Conservation (phyloP, 2,113 vertebrate species). For the Heloderma charlesbogerti region DNA sequence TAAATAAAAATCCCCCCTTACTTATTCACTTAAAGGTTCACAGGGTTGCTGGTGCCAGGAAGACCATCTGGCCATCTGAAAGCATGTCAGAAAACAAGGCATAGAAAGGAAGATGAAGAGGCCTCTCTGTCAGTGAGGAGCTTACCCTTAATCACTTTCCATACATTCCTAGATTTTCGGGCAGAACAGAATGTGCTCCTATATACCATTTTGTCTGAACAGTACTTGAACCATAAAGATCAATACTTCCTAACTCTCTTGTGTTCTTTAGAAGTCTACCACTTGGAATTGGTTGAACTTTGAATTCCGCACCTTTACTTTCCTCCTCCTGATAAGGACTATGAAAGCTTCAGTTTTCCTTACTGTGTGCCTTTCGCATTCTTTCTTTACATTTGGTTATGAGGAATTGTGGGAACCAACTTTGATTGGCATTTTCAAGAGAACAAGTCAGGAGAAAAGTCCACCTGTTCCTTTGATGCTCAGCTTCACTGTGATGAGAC, state of each 20-base stretch:
- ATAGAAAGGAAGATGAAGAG: background rate
- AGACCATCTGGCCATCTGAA: slow-evolving; percentile 11
- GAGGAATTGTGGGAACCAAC: too few species aligned
- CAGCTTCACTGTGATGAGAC: too few species aligned
- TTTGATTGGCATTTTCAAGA: too few species aligned
- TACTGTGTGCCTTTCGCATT: background rate
- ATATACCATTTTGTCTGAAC: background rate
- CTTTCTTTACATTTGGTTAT: too few species aligned
- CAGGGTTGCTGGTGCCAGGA: background rate
- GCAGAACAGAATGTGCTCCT: background rate
- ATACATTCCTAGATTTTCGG: background rate
- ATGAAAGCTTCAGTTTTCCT: background rate
- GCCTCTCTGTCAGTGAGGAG: background rate
- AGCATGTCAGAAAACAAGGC: slow-evolving; percentile 10
- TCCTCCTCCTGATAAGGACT: background rate
- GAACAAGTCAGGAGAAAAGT: too few species aligned
- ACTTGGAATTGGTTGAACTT: background rate
- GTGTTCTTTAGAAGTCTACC: background rate
- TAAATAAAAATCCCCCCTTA: background rate
- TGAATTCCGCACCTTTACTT: background rate
- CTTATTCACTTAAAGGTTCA: slow-evolving; percentile 38
- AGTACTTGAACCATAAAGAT: background rate
- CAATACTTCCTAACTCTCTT: background rate
- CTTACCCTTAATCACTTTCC: background rate
- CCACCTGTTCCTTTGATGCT: too few species aligned